Conservation (phyloP, 2,113 vertebrate genomes). For the Dunckerocampus dactyliophorus region DNA sequence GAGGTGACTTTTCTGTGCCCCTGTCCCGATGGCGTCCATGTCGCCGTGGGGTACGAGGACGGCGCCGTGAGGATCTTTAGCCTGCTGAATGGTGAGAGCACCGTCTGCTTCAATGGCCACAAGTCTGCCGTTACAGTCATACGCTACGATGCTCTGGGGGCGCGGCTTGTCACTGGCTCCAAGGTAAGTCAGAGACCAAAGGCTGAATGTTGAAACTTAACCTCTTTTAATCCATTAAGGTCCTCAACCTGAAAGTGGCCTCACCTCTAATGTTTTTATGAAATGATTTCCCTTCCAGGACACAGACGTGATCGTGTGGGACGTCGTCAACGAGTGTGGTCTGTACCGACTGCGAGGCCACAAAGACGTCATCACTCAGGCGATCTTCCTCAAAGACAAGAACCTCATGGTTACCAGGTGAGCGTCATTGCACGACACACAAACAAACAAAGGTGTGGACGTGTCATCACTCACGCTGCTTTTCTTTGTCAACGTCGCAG, state of each 20-base stretch:
- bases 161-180: conserved; percentile 87
- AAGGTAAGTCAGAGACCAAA: conserved; percentile 68
- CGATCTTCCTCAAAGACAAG: conserved; percentile 83
- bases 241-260: too few relatives aligned
- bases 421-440: background rate
- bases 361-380: conserved; percentile 87
- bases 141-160: conserved; percentile 84
- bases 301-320: conserved; percentile 94
- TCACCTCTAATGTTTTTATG: background rate
- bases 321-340: conserved; percentile 94
- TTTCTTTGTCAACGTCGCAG: conserved; percentile 53
- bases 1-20: conserved; percentile 87
- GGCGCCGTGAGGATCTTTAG: conserved; percentile 86
- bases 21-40: conserved; percentile 84
- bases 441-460: background rate
- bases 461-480: too few relatives aligned
- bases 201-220: too few relatives aligned
- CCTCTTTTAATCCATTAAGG: too few relatives aligned
- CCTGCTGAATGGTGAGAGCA: conserved; percentile 83
- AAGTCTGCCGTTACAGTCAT: conserved; percentile 84
- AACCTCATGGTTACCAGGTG: conserved; percentile 92
- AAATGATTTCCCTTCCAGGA: conserved; percentile 73
- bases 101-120: conserved; percentile 89
- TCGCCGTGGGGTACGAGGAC: conserved; percentile 93
- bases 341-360: conserved; percentile 90